These are phyloP conservation scores for Craseonycteris thonglongyai DNA, from an alignment of 2,113 vertebrate species.

Conservation along the genomic window DNA sequence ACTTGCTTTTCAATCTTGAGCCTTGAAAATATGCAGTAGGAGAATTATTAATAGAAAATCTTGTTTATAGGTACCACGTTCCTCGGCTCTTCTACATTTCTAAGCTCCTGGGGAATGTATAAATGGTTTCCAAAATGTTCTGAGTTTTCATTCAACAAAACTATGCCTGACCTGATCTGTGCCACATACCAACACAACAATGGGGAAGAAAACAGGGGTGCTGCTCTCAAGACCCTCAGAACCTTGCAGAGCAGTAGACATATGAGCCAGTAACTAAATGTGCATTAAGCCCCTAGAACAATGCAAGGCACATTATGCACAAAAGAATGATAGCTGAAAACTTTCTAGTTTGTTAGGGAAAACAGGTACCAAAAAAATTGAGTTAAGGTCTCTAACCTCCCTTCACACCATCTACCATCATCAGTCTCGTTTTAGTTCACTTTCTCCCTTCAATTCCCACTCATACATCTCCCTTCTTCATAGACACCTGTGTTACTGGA, in stretches of 20 bases:
- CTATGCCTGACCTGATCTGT: not conserved
- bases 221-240: too few relatives aligned
- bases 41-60: not conserved
- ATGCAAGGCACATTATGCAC: not conserved
- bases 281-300: not conserved
- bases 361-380: not conserved
- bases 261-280: too few relatives aligned
- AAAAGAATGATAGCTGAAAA: not conserved
- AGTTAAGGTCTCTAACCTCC: not conserved
- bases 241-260: not conserved
- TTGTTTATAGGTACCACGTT: not conserved
- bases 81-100: not conserved
- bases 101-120: constrained; percentile 21
- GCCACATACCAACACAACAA: not conserved
- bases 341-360: not conserved
- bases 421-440: not conserved
- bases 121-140: not conserved
- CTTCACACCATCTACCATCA: not conserved
- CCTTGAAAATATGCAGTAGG: not conserved
- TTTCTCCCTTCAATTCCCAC: not conserved
- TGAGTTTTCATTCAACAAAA: not conserved
- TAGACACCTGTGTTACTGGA: not conserved
- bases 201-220: not conserved
- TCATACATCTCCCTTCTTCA: not conserved
- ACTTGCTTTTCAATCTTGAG: not conserved